Evolutionary conservation across 2,797 vertebrate species (phyloP), one percentile per base, ranked within the genome.

Genomic region (Lateolabrax maculatus): DNA sequence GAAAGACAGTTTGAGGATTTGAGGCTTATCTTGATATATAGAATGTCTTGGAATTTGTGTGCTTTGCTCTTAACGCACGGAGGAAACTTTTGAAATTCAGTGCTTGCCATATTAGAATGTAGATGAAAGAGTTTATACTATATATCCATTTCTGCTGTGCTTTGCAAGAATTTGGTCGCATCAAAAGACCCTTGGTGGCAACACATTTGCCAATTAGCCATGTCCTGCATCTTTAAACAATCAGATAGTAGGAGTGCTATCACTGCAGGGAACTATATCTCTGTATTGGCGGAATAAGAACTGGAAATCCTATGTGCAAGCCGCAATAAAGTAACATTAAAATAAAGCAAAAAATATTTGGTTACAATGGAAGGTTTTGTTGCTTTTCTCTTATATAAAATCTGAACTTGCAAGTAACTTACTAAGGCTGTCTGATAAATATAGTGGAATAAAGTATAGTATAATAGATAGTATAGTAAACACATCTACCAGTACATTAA

Each of bases 1-100:
- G 68, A 90, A 86, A 86, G 79, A 69, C 67, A 4, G 21, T 60
- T 75, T 76, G 37, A 53, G 34, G 60, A 75, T 79, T 83, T 71
- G 52, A 48, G 63, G 76, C 70, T 84, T 75, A 77, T 80, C 61
- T 56, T 72, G 55, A 81, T 79, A 49, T 53, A 37, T 49, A 61
- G 44, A 29, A 52, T 52, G 49, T 67, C 53, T 70, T 43, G n/a
- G 76, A 61, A 69, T 72, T 36, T 46, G 27, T 88, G 85, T 75
- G 36, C 51, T 56, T 57, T 1, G 3, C 49, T 68, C 49, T 74
- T 29, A 62, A 67, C 46, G 29, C 60, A 65, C 69, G 69, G 62
- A 66, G 53, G 37, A 64, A 61, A 62, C 27, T 67, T 85, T 43
- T 67, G 52, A 82, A 84, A 76, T 66, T 19, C n/a, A 66, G 8